Conservation (phyloP, 1,140 invertebrate genomes). For the Diabrotica undecimpunctata region DNA sequence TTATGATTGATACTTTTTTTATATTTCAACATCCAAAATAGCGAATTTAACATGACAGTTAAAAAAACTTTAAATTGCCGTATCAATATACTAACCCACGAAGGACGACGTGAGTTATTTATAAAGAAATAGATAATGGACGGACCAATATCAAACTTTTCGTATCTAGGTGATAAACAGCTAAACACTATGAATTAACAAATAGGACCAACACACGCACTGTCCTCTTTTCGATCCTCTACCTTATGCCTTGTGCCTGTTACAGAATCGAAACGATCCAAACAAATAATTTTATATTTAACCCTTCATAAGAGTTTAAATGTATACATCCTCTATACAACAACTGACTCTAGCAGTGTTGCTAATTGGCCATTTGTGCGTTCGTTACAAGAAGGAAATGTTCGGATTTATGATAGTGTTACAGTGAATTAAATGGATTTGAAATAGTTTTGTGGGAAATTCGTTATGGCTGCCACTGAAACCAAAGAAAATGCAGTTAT, state of each 20-base stretch:
- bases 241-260: neutral
- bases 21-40: too few relatives aligned
- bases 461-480: neutral
- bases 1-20: too few relatives aligned
- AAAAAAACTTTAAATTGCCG: too few relatives aligned
- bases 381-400: slow-evolving; percentile 14
- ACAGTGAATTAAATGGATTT: neutral
- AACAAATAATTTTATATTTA: slow-evolving; percentile 24
- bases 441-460: neutral
- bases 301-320: slow-evolving; percentile 18
- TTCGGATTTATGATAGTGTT: slow-evolving; percentile 3
- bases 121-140: too few relatives aligned
- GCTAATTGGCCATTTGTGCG: slow-evolving; percentile 14
- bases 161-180: too few relatives aligned
- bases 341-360: slow-evolving; percentile 6
- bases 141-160: too few relatives aligned
- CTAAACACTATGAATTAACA: too few relatives aligned
- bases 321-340: slow-evolving; percentile 19
- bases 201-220: neutral
- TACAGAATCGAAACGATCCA: slow-evolving; percentile 18
- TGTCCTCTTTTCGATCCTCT: neutral
- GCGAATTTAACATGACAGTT: too few relatives aligned
- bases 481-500: neutral
- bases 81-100: too few relatives aligned
- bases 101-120: too few relatives aligned